Percentiles rank a stretch among this genome's conserved stretches.
Conservation (phyloP, 92 coral and sea anemone genomes). For the Bergia puertoricense region DNA sequence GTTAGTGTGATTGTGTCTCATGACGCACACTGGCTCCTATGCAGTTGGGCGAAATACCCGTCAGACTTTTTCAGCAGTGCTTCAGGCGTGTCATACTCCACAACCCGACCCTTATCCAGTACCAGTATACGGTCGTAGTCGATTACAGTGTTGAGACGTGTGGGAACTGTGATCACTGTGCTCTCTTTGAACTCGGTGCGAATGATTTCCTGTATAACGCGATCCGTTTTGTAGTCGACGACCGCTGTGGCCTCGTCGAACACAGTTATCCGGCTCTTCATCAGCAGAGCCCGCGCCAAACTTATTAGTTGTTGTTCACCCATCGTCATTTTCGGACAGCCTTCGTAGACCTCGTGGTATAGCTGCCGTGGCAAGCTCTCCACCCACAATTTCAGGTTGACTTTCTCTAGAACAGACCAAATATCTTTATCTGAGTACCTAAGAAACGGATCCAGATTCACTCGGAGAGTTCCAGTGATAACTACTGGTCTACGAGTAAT, state of each 20-base stretch:
- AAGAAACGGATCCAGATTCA: constrained; percentile 75
- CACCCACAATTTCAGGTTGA: constrained; percentile 74
- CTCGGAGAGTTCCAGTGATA: constrained; percentile 74
- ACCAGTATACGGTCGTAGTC: constrained; percentile 90
- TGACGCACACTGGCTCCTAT: constrained; percentile 68
- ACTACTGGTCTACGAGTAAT: constrained; percentile 74
- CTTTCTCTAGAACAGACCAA: constrained; percentile 82
- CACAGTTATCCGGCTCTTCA: constrained; percentile 69
- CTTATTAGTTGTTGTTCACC: constrained; percentile 74
- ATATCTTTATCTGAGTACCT: constrained; percentile 73
- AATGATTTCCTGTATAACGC: constrained; percentile 81
- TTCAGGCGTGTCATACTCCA: constrained; percentile 85
- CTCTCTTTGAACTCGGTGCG: constrained; percentile 69
- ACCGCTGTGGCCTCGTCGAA: constrained; percentile 81
- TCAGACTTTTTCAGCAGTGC: constrained; percentile 64
- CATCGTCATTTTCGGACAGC: constrained; percentile 56
- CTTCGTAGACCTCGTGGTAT: constrained; percentile 78
- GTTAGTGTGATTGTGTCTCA: constrained; percentile 10
- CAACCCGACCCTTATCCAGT: constrained; percentile 77
- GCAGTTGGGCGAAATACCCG: constrained; percentile 82
- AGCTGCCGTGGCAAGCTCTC: constrained; percentile 79
- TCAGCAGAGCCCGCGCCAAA: constrained; percentile 73
- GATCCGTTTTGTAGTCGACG: constrained; percentile 89
- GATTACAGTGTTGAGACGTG: constrained; percentile 76
- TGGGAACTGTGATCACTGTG: constrained; percentile 75